Evolutionary conservation across 2,113 vertebrate genomes (phyloP).

Genomic region (Prochilodus magdalenae): DNA sequence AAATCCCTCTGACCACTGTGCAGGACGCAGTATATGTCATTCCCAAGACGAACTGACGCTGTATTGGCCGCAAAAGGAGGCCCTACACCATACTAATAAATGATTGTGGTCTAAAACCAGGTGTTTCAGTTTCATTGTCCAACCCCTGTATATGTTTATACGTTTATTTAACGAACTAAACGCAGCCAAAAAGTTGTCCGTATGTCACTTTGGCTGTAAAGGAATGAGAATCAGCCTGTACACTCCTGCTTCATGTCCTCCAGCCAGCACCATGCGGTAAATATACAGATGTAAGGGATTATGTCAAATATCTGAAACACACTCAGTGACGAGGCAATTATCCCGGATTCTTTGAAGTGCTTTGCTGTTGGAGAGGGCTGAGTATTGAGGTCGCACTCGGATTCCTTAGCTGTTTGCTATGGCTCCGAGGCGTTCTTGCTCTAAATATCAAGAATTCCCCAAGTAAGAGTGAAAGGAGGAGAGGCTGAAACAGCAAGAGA

Average conservation of each 20-base stretch:
- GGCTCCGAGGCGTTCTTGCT: constrained; percentile 24
- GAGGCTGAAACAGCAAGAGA: constrained; percentile 31
- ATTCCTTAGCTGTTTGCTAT: constrained; percentile 34
- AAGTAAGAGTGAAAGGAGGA: constrained; percentile 19
- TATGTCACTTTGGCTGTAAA: too few species aligned
- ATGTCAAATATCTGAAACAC: constrained; percentile 22
- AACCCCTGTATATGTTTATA: too few species aligned
- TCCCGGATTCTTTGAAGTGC: constrained; percentile 61
- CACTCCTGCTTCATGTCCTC: background rate
- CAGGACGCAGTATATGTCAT: too few species aligned
- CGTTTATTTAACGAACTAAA: too few species aligned
- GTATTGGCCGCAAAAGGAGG: too few species aligned
- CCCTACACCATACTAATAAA: too few species aligned
- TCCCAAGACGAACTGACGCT: too few species aligned
- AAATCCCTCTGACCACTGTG: too few species aligned
- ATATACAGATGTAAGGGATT: constrained; percentile 9
- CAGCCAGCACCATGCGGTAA: background rate
- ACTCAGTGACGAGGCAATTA: constrained; percentile 16
- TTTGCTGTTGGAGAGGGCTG: constrained; percentile 29
- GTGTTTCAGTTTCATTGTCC: too few species aligned
- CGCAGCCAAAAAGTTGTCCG: too few species aligned
- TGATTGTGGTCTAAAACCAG: too few species aligned
- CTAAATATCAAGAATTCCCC: constrained; percentile 57
- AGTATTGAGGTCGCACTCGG: constrained; percentile 63
- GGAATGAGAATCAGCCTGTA: too few species aligned